Base-by-base conservation (phyloP, 2,888 invertebrate species). In the Bibio marci region DNA sequence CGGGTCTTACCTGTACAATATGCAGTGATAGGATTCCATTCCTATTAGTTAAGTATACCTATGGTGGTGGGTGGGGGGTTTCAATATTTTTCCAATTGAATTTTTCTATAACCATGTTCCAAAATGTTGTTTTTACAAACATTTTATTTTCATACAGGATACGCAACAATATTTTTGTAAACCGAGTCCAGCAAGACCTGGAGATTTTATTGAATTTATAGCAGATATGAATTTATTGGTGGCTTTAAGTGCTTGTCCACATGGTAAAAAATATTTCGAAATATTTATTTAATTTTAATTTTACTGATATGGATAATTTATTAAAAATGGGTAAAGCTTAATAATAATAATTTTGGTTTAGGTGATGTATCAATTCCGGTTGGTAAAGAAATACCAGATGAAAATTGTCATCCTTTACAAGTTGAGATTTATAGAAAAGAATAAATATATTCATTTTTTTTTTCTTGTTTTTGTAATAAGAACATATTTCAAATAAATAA, bases 121-220 rank as follows among this genome's bases (percentile, higher is more conserved):
- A n/a, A n/a, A n/a, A n/a, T n/a, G n/a, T 15, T 31, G 7, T 8
- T 32, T 12, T 12, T 12, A 15, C 6, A 7, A 33, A 39, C 26
- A 37, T 17, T 18, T n/a, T 5, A n/a, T n/a, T n/a, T n/a, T n/a
- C n/a, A n/a, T 34, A 19, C 43, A 58, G 55, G 59, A 63, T 36
- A 63, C 65, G 10, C 56, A 62, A 25, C 63, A 66, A 46, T 67
- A 67, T 45, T 67, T 67, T 44, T 62, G 62, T 45, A 67, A 67
- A 40, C 62, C 62, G 4, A 65, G 62, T 45, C 66, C 66, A 2
- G 62, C 64, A 0, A 49, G 50, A 38, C 58, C 58, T 44, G 66
- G 65, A 8, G 66, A 67, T 42, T 65, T 56, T 41, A 62, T 66
- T 43, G 66, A 67, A 49, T 64, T 67, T 43, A 58, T 66, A 35